phyloP scores from a whole-genome alignment of 2,888 invertebrate species.

The Hirtodrosophila alboralis region DNA sequence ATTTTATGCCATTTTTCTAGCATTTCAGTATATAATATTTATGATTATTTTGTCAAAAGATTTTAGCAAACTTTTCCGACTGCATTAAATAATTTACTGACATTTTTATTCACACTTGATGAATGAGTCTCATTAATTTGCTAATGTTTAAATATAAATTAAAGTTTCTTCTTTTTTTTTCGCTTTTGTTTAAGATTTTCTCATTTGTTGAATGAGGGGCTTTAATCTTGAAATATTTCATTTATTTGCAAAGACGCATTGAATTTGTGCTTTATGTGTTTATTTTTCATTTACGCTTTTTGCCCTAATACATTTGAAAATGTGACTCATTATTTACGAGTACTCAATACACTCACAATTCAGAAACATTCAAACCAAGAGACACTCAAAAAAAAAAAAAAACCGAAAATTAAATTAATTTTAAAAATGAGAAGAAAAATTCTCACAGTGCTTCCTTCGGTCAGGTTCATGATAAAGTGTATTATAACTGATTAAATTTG shows the following conservation, averaged over 20 bases:
- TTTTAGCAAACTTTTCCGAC: too few relatives aligned
- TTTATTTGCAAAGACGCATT: too few relatives aligned
- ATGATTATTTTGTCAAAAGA: too few relatives aligned
- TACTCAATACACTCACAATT: conserved; percentile 18
- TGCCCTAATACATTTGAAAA: conserved; percentile 31
- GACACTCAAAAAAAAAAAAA: too few relatives aligned
- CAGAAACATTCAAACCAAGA: background rate
- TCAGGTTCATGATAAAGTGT: conserved; percentile 47
- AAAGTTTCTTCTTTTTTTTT: conserved; percentile 19
- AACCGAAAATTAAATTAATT: too few relatives aligned
- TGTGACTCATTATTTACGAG: conserved; percentile 36
- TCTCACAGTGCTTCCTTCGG: too few relatives aligned
- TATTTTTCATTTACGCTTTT: conserved; percentile 10
- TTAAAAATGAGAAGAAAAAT: too few relatives aligned
- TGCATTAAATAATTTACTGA: conserved; percentile 4
- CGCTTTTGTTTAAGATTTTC: too few relatives aligned
- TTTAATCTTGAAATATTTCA: too few relatives aligned
- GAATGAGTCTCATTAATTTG: conserved; percentile 24
- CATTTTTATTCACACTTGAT: background rate
- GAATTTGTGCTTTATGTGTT: background rate
- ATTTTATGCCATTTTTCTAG: too few relatives aligned
- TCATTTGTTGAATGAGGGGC: too few relatives aligned
- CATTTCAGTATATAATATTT: too few relatives aligned
- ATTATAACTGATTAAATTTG: conserved; percentile 61
- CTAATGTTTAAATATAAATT: conserved; percentile 34